These are phyloP conservation scores for Trissonchulus latispiculum DNA, from an alignment of 2,888 invertebrate species.

Conservation along the genomic window DNA sequence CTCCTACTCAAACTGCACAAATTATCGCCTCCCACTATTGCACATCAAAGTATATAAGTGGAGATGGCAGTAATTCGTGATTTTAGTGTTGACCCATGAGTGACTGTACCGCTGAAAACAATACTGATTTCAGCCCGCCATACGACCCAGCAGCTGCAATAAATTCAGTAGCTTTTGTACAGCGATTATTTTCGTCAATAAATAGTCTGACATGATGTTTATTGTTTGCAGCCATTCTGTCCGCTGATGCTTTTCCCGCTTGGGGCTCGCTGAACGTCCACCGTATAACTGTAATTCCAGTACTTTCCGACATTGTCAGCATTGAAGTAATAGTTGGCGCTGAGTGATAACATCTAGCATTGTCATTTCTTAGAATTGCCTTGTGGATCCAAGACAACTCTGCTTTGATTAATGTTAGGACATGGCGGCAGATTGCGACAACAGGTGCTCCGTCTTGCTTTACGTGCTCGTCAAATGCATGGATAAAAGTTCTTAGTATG, in stretches of 20 bases:
- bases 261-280: neutral
- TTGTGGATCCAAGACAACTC: neutral
- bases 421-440: neutral
- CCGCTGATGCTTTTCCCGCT: neutral
- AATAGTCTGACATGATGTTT: neutral
- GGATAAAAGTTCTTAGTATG: neutral
- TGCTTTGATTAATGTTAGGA: neutral
- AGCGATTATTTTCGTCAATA: neutral
- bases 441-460: neutral
- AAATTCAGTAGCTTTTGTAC: neutral
- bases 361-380: neutral
- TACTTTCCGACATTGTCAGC: neutral
- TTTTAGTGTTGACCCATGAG: too few relatives aligned
- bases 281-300: neutral
- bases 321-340: neutral
- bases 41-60: too few relatives aligned
- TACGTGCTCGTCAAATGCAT: neutral
- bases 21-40: too few relatives aligned
- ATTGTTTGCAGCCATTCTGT: neutral
- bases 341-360: neutral
- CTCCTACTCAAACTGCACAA: too few relatives aligned
- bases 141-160: neutral
- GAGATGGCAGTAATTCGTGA: too few relatives aligned
- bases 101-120: slow-evolving; percentile 38
- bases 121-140: slow-evolving; percentile 32